Evolutionary conservation across 1,140 invertebrate species (phyloP), one percentile per base, ranked within the genome.

Genomic region (Neotoxoptera formosana): DNA sequence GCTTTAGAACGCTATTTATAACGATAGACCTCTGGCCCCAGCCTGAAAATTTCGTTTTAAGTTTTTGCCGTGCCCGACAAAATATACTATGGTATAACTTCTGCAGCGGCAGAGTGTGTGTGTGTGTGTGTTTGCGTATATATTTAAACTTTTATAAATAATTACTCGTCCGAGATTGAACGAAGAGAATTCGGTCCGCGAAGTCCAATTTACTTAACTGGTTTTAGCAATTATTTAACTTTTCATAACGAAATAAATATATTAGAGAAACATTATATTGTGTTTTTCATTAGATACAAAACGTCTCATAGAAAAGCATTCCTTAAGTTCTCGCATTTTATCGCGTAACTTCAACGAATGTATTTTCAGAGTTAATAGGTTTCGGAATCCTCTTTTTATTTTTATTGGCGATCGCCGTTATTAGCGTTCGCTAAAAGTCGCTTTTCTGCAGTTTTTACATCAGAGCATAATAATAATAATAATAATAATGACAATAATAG

Each of bases 141-240:
- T 51, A 88, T 51, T 88, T 51, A 88, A 88, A 88, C 86, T 88
- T 88, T 30, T 87, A 87, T 87, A 87, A 47, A 87, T 87, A 87
- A 87, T 47, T 25, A 87, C 84, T 25, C 45, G 30, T 47, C 86
- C 2, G 34, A 89, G 20, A 47, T n/a, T 4, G 51, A 88, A 36
- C 36, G 7, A 23, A 34, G 47, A 25, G 30, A 21, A 36, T 51
- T 53, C 53, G 30, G 47, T 53, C 34, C n/a, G 20, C 47, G 17
- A 20, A 88, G 30, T 87, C 30, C 23, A 87, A 47, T 47, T 30
- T 47, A 48, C 47, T 87, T 41, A 84, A 41, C 76, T 41, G 83
- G 21, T 41, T 84, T 87, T 48, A 48, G 48, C 4, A n/a, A 76
- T 76, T 34, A n/a, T 87, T 87, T 87, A 87, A 87, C 9, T 87